phyloP scores from a whole-genome alignment of 1,140 invertebrate species.

The Helicoverpa zea region DNA sequence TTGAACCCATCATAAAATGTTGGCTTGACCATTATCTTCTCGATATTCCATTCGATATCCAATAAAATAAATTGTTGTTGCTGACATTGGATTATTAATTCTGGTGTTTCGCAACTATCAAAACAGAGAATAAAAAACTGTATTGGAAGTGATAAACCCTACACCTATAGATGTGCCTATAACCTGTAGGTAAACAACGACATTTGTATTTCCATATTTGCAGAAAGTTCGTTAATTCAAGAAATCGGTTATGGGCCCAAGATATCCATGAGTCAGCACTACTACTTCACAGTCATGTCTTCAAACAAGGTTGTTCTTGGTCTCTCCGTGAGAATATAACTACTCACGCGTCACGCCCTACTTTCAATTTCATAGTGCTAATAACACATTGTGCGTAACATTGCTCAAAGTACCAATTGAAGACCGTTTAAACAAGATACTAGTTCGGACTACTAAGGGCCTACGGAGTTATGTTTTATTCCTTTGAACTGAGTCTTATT shows the following conservation, averaged over 20 bases:
- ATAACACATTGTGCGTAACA: slow-evolving; percentile 53
- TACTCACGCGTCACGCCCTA: slow-evolving; percentile 56
- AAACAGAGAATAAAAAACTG: too few relatives aligned
- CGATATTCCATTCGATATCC: too few relatives aligned
- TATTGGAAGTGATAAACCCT: too few relatives aligned
- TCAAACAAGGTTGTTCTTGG: slow-evolving; percentile 49
- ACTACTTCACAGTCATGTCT: slow-evolving; percentile 10
- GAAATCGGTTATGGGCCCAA: neutral
- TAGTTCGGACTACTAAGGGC: slow-evolving; percentile 6
- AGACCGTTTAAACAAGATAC: slow-evolving; percentile 32
- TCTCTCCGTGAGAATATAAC: slow-evolving; percentile 63
- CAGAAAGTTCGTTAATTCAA: neutral
- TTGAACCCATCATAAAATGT: too few relatives aligned
- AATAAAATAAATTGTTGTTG: too few relatives aligned
- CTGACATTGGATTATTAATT: too few relatives aligned
- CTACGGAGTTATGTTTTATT: too few relatives aligned
- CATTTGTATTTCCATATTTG: too few relatives aligned
- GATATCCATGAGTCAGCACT: slow-evolving; percentile 13
- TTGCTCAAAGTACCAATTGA: slow-evolving; percentile 21
- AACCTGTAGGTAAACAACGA: too few relatives aligned
- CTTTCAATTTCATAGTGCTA: slow-evolving; percentile 63
- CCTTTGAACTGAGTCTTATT: neutral
- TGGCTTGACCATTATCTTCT: too few relatives aligned
- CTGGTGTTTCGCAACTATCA: too few relatives aligned
- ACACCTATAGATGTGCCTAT: too few relatives aligned